phyloP scores from a whole-genome alignment of 2,797 vertebrate genomes.

The Takifugu ocellatus region DNA sequence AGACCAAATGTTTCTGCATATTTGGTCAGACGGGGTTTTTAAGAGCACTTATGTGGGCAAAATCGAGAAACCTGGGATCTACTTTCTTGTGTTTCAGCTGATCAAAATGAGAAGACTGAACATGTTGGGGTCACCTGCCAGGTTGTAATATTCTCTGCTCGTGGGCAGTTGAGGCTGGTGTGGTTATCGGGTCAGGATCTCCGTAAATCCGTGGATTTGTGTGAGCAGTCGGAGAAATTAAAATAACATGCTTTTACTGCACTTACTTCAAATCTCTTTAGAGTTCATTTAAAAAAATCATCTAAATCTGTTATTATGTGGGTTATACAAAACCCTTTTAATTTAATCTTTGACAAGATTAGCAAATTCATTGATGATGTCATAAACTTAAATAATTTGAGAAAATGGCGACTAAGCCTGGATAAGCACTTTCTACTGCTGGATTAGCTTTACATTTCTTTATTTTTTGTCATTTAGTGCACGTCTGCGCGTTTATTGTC shows the following conservation, averaged over 20 bases:
- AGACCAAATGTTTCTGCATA: slow-evolving; percentile 62
- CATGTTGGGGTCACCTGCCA: not conserved
- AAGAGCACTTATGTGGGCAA: slow-evolving; percentile 38
- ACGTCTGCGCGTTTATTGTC: slow-evolving; percentile 2
- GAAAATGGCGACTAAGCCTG: slow-evolving; percentile 68
- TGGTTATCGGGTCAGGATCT: slow-evolving; percentile 75
- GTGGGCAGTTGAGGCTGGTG: slow-evolving; percentile 57
- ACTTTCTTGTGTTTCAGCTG: not conserved
- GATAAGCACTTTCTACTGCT: slow-evolving; percentile 70
- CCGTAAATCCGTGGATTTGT: slow-evolving; percentile 75
- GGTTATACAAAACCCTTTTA: slow-evolving; percentile 70
- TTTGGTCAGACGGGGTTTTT: slow-evolving; percentile 37
- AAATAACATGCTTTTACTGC: slow-evolving; percentile 79
- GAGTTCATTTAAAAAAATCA: slow-evolving; percentile 67
- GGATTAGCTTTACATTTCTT: slow-evolving; percentile 57
- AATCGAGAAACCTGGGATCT: slow-evolving; percentile 19
- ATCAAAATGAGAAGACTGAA: slow-evolving; percentile 1
- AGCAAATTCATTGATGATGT: slow-evolving; percentile 78
- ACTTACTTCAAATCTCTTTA: slow-evolving; percentile 78
- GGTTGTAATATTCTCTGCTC: slow-evolving; percentile 8
- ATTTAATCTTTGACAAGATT: slow-evolving; percentile 81
- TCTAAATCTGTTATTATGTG: slow-evolving; percentile 79
- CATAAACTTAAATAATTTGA: slow-evolving; percentile 78
- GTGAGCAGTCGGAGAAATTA: slow-evolving; percentile 77
- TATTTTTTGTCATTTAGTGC: slow-evolving; percentile 26